Base-by-base conservation (phyloP, 2,797 vertebrate species). In the Pygocentrus nattereri region DNA sequence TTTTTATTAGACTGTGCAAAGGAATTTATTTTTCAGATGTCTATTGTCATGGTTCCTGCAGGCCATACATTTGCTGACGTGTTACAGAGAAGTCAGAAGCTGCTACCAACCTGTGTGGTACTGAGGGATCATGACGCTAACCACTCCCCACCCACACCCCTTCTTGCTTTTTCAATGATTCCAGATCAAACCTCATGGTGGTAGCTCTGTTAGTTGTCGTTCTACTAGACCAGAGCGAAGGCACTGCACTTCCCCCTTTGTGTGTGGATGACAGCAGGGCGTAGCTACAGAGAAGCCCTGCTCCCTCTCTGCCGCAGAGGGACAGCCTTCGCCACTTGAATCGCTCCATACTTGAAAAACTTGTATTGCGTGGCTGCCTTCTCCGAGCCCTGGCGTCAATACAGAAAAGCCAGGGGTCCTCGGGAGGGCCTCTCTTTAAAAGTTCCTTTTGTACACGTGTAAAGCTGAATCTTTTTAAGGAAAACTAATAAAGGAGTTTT, bases 251-350 rank as follows among this genome's bases (percentile, higher is more conserved):
- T 82, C 84, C 85, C 79, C 86, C 86, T 86, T 82, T 83, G 88
- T 87, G 90, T 0, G 50, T 1, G 47, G 59, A 81, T 85, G 92
- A 90, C 64, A 83, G 89, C 91, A 93, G 94, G 59, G 94, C 91
- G 95, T 96, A 90, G 93, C 89, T 96, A 95, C 95, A 96, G 95
- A 96, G 94, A 96, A 96, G 92, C 95, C 88, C 86, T 85, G 76
- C 89, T 91, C 88, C 44, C 89, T 93, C 82, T 30, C 76, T 30
- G 73, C 76, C 38, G 80, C 85, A 84, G 79, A 74, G 88, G 88
- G 92, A 89, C 84, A 89, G 89, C 85, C 90, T 88, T 89, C 81
- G 77, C 85, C 81, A 80, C 67, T 30, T 88, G 89, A 91, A 71
- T 49, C 27, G 80, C 81, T 62, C 78, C 3, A 85, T 95, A 95